These are phyloP conservation scores for Fulmarus glacialis DNA, from an alignment of 2,113 vertebrate genomes.

Conservation along the genomic window DNA sequence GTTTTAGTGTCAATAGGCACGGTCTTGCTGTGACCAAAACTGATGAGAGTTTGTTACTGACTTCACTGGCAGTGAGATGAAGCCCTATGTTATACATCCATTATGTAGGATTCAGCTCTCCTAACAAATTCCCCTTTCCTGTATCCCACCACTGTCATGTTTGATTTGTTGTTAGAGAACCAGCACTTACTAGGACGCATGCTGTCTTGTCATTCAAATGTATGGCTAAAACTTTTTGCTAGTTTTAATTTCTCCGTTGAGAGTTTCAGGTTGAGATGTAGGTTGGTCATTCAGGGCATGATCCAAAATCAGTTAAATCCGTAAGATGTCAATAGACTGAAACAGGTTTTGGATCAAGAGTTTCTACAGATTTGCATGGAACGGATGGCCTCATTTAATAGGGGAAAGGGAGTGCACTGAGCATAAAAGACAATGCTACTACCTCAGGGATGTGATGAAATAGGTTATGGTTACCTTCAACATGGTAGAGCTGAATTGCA, in stretches of 20 bases:
- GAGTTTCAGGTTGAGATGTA: neutral
- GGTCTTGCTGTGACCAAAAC: neutral
- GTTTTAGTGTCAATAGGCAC: neutral
- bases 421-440: neutral
- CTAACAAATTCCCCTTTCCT: neutral
- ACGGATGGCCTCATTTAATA: neutral
- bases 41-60: neutral
- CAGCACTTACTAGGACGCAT: fast-evolving
- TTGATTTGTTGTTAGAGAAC: neutral
- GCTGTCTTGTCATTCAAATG: neutral
- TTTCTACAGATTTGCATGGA: neutral
- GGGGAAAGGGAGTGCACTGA: neutral
- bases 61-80: neutral
- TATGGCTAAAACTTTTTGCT: neutral
- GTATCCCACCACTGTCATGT: neutral
- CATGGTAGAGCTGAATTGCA: neutral
- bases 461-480: neutral
- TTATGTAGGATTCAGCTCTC: neutral
- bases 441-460: neutral
- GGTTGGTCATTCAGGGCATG: neutral
- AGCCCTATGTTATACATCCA: neutral
- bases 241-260: neutral
- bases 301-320: neutral
- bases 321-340: neutral
- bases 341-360: neutral